These are phyloP conservation scores for Clytia hemisphaerica DNA, from an alignment of 30 jellyfish, hydroid and myxozoan genomes.

Conservation along the genomic window DNA sequence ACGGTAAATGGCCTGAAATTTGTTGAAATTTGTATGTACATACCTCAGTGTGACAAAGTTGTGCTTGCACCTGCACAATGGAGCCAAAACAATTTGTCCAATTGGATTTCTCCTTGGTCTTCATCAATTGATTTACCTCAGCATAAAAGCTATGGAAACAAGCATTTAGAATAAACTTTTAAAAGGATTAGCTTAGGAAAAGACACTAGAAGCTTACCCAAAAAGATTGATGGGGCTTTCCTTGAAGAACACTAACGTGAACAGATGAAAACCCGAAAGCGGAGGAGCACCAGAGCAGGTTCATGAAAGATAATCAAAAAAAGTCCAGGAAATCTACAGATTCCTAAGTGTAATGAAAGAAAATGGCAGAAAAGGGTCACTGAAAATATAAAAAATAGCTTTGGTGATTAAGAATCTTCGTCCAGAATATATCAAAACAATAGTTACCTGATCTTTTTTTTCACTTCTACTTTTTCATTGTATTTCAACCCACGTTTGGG, in stretches of 20 bases:
- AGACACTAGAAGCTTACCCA: neutral
- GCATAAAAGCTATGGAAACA: slow-evolving; percentile 87
- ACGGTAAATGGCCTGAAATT: too few relatives aligned
- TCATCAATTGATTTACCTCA: slow-evolving; percentile 65
- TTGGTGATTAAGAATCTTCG: too few relatives aligned
- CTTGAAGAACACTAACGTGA: neutral
- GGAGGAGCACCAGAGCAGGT: too few relatives aligned
- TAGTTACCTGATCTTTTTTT: too few relatives aligned
- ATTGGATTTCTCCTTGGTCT: slow-evolving; percentile 51
- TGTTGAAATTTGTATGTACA: neutral
- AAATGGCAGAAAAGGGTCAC: neutral
- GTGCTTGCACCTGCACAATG: slow-evolving; percentile 51
- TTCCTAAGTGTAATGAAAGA: neutral
- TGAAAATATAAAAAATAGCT: neutral
- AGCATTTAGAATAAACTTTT: too few relatives aligned
- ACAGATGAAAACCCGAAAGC: too few relatives aligned
- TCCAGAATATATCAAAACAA: too few relatives aligned
- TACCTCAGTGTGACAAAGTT: too few relatives aligned
- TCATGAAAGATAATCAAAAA: too few relatives aligned
- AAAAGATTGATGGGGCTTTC: neutral
- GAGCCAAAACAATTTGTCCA: slow-evolving; percentile 66
- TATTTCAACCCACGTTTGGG: slow-evolving; percentile 2
- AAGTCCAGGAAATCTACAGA: too few relatives aligned
- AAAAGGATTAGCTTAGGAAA: neutral
- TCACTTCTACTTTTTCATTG: neutral